Evolutionary conservation across 2,888 invertebrate species (phyloP).

Genomic region (Troglohyphantes excavatus): DNA sequence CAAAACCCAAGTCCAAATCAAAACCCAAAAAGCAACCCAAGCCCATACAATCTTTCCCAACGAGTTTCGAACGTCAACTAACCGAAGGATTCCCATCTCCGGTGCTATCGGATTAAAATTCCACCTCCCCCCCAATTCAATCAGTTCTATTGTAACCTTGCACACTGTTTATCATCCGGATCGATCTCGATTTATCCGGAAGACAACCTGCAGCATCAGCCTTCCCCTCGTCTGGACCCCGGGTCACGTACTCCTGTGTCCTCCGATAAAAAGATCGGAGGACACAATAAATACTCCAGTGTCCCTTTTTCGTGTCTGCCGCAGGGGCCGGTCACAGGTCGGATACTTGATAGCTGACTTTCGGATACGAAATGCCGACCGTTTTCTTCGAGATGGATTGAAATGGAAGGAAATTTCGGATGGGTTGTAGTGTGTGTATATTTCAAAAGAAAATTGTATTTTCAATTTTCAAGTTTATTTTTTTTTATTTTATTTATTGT

Average conservation of each 20-base stretch:
- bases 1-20: not conserved
- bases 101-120: conserved; percentile 26
- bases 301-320: not conserved
- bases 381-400: no score
- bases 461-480: no score
- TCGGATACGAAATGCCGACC: not conserved
- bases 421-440: no score
- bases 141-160: conserved; percentile 19
- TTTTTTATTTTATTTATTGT: no score
- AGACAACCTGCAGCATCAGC: conserved; percentile 27
- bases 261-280: conserved; percentile 42
- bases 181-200: conserved; percentile 42
- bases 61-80: not conserved
- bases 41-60: not conserved
- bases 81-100: not conserved
- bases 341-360: not conserved
- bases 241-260: conserved; percentile 57
- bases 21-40: not conserved
- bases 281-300: conserved; percentile 49
- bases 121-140: conserved; percentile 26
- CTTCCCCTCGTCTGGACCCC: conserved; percentile 37
- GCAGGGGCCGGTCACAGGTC: conserved; percentile 8
- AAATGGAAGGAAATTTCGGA: no score
- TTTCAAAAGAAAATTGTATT: no score
- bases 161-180: conserved; percentile 39